These are phyloP conservation scores for Trialeurodes vaporariorum DNA, from an alignment of 1,140 invertebrate genomes.

Conservation along the genomic window DNA sequence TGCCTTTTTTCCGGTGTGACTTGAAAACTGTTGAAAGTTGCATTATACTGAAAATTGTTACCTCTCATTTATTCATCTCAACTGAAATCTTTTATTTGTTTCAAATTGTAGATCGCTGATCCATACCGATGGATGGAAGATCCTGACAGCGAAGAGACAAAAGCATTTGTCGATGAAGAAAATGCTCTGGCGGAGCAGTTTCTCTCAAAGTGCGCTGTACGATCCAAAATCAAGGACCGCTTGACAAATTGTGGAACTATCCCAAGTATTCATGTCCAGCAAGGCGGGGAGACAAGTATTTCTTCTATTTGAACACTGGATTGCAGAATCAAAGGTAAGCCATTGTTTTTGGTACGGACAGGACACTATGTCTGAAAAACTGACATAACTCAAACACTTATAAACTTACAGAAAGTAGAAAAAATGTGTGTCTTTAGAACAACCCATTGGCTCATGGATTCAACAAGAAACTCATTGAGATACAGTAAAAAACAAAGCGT, in stretches of 20 bases:
- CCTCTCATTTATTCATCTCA: too few species aligned
- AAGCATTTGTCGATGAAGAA: conserved; percentile 81
- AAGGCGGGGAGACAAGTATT: conserved; percentile 74
- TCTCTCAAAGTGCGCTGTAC: conserved; percentile 60
- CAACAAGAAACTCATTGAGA: too few species aligned
- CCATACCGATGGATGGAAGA: conserved; percentile 96
- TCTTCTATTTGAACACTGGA: conserved; percentile 89
- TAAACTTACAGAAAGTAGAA: not conserved
- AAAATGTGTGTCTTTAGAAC: not conserved
- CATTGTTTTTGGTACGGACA: not conserved
- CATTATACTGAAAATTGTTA: too few species aligned
- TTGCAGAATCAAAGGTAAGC: conserved; percentile 86
- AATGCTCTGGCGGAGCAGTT: conserved; percentile 82
- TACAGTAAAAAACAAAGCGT: too few species aligned
- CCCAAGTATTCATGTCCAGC: conserved; percentile 86
- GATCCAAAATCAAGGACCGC: conserved; percentile 56
- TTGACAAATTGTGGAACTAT: conserved; percentile 92
- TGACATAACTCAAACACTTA: not conserved
- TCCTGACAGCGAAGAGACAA: conserved; percentile 83
- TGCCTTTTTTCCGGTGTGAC: too few species aligned
- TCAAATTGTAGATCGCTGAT: conserved; percentile 62
- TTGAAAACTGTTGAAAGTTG: too few species aligned
- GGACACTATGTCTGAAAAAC: too few species aligned
- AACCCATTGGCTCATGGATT: too few species aligned
- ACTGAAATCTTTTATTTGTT: not conserved